These are phyloP conservation scores for Ariopsis seemanni DNA, from an alignment of 2,113 vertebrate species.

Conservation along the genomic window DNA sequence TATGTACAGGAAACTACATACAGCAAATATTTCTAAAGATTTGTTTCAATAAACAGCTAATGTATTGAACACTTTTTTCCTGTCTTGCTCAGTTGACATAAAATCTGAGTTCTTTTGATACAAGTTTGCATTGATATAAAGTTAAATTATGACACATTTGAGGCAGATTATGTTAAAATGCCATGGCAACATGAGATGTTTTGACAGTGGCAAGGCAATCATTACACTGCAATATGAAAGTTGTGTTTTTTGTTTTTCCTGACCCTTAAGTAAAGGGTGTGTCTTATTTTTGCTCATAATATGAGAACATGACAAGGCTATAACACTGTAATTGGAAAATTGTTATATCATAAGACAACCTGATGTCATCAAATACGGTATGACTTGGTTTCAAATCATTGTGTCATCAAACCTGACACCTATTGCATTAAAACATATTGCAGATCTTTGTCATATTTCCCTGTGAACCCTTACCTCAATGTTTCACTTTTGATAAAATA, in stretches of 20 bases:
- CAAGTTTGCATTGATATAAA: not conserved
- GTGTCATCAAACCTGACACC: not conserved
- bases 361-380: no score
- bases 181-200: not conserved
- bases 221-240: not conserved
- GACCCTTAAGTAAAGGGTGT: not conserved
- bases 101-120: not conserved
- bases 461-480: not conserved
- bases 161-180: not conserved
- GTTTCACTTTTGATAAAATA: not conserved
- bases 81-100: no score
- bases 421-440: not conserved
- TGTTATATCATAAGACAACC: not conserved
- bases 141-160: not conserved
- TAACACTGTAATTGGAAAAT: not conserved
- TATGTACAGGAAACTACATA: not conserved
- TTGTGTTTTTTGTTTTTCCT: not conserved
- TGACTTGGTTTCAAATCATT: not conserved
- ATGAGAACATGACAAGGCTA: no score
- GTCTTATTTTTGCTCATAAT: not conserved
- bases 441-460: not conserved
- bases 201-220: not conserved
- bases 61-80: no score
- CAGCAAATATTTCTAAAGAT: not conserved
- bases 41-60: no score